These are phyloP conservation scores for Phalloptychus januarius DNA, from an alignment of 2,797 vertebrate species.

Conservation along the genomic window DNA sequence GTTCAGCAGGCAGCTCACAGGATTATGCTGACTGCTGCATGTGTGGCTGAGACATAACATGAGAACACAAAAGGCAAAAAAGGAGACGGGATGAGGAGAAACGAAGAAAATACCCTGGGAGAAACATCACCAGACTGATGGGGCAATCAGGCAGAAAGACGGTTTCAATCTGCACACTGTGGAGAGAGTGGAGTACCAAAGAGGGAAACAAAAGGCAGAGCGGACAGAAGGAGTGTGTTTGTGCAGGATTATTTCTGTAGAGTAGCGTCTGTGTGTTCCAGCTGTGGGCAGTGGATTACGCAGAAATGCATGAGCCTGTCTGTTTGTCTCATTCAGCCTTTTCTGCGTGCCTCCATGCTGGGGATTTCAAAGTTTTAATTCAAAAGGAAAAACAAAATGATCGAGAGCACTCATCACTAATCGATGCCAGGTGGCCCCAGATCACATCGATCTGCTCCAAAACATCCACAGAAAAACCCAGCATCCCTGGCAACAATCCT, in stretches of 20 bases:
- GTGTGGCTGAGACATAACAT: constrained; percentile 55
- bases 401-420: constrained; percentile 6
- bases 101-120: constrained; percentile 17
- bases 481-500: constrained; percentile 58
- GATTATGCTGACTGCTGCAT: constrained; percentile 71
- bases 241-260: constrained; percentile 69
- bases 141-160: neutral
- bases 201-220: constrained; percentile 35
- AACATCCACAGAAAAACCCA: constrained; percentile 20
- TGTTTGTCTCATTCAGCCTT: constrained; percentile 41
- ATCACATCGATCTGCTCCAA: neutral
- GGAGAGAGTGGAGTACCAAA: constrained; percentile 8
- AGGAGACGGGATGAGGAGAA: constrained; percentile 5
- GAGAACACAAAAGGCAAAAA: constrained; percentile 23
- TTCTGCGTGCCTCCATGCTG: constrained; percentile 26
- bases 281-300: constrained; percentile 73
- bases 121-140: constrained; percentile 14
- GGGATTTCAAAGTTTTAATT: constrained; percentile 28
- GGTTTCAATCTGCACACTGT: constrained; percentile 3
- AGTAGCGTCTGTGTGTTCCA: constrained; percentile 67
- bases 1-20: constrained; percentile 72
- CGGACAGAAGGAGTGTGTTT: constrained; percentile 52
- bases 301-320: constrained; percentile 55
- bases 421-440: constrained; percentile 8
- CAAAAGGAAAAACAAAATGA: constrained; percentile 3